These are phyloP conservation scores for Caenorhabditis macrosperma DNA, from an alignment of 2,888 invertebrate genomes.

Conservation along the genomic window DNA sequence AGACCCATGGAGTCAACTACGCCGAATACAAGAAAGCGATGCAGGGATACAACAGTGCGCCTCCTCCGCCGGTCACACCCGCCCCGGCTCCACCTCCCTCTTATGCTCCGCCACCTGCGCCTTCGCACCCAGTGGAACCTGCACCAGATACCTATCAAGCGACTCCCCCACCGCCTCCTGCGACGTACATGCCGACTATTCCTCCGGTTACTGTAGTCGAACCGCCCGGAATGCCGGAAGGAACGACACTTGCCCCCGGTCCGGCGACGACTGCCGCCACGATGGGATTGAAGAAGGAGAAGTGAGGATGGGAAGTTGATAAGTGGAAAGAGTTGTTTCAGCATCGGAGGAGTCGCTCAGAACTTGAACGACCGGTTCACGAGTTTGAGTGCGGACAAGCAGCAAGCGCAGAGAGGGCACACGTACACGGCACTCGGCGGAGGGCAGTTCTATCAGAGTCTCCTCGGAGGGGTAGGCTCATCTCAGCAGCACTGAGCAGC, in stretches of 20 bases:
- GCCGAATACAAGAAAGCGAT: slow-evolving; percentile 48
- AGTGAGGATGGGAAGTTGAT: slow-evolving; percentile 8
- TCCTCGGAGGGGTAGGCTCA: slow-evolving; percentile 57
- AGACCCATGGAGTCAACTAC: slow-evolving; percentile 31
- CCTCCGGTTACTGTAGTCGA: slow-evolving; percentile 35
- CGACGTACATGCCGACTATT: slow-evolving; percentile 16
- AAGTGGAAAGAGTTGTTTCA: not conserved
- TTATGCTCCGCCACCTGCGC: not conserved
- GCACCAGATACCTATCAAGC: not conserved
- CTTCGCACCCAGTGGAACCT: not conserved
- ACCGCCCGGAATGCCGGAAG: slow-evolving; percentile 17
- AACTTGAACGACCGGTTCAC: slow-evolving; percentile 24
- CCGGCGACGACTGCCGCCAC: slow-evolving; percentile 42
- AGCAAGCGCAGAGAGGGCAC: slow-evolving; percentile 39
- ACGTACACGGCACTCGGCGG: slow-evolving; percentile 64
- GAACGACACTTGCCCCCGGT: slow-evolving; percentile 7
- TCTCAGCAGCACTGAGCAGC: not conserved
- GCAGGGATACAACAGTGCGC: slow-evolving; percentile 8
- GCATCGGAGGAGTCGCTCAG: slow-evolving; percentile 41
- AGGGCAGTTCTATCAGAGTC: slow-evolving; percentile 67
- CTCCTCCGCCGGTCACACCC: not conserved
- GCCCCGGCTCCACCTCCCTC: not conserved
- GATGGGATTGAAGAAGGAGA: slow-evolving; percentile 38
- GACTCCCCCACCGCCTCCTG: not conserved
- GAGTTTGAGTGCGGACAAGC: slow-evolving; percentile 20